Conservation (phyloP, 2,797 vertebrate genomes). For the Pygocentrus nattereri region DNA sequence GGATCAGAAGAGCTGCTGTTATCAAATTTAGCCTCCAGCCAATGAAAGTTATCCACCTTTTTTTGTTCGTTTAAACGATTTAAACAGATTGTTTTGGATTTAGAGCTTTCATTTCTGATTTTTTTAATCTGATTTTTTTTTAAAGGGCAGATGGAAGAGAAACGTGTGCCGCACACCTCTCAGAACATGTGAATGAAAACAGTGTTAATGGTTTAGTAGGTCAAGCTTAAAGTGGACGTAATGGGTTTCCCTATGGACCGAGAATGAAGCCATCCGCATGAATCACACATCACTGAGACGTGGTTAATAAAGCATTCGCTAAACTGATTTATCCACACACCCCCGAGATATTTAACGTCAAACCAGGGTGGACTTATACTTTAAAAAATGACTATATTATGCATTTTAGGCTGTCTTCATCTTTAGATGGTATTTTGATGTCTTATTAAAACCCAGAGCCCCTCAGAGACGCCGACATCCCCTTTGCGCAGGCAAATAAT, state of each 20-base stretch:
- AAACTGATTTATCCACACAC: neutral
- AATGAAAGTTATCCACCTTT: neutral
- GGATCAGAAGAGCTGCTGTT: neutral
- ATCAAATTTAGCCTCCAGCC: neutral
- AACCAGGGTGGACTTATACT: neutral
- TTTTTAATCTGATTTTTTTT: neutral
- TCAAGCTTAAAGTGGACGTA: neutral
- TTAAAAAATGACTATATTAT: too few species aligned
- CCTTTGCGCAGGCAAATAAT: too few species aligned
- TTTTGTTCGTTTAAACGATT: neutral
- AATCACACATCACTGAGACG: constrained; percentile 1
- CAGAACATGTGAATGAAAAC: constrained; percentile 10
- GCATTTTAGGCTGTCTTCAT: neutral
- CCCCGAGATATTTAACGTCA: constrained; percentile 8
- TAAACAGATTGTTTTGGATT: neutral
- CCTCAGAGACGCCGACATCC: neutral
- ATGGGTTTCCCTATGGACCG: neutral
- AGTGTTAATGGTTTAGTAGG: constrained; percentile 7
- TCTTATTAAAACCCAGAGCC: neutral
- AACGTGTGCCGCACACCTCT: neutral
- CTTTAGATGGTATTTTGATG: neutral
- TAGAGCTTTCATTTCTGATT: too few species aligned
- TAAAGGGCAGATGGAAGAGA: neutral
- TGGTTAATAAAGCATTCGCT: neutral
- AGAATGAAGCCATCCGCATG: neutral